phyloP scores from a whole-genome alignment of 1,140 invertebrate species.

The Orussus abietinus region DNA sequence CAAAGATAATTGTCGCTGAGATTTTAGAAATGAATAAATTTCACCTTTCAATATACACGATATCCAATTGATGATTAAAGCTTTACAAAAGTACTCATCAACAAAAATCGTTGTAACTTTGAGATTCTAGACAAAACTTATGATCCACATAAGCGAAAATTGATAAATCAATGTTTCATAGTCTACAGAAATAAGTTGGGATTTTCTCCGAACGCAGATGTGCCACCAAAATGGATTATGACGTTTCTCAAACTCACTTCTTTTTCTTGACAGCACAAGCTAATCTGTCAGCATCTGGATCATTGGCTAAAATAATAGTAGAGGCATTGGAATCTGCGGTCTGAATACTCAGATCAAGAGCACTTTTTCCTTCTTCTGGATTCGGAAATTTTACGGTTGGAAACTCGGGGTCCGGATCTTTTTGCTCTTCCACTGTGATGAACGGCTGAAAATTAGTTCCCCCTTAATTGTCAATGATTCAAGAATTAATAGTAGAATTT shows the following conservation, averaged over 20 bases:
- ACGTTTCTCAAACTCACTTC: conserved; percentile 44
- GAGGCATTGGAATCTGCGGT: conserved; percentile 72
- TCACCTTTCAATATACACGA: too few species aligned
- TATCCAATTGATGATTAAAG: too few species aligned
- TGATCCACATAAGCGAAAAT: too few species aligned
- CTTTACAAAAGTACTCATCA: too few species aligned
- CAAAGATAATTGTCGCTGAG: too few species aligned
- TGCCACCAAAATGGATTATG: too few species aligned
- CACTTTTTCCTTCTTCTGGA: conserved; percentile 93
- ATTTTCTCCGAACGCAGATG: not conserved
- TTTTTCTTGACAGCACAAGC: conserved; percentile 80
- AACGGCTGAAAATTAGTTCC: conserved; percentile 53
- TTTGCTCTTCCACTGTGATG: conserved; percentile 79
- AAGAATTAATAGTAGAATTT: conserved; percentile 10
- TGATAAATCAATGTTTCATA: too few species aligned
- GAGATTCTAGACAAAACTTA: too few species aligned
- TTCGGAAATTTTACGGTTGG: conserved; percentile 96
- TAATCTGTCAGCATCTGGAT: conserved; percentile 96
- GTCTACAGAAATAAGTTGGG: not conserved
- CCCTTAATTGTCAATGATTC: conserved; percentile 10
- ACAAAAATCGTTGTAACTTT: too few species aligned
- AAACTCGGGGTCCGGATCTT: conserved; percentile 92
- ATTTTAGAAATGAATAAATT: too few species aligned
- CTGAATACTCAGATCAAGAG: conserved; percentile 79
- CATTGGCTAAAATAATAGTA: conserved; percentile 89